A percentile compares a stretch with the other conserved stretches of the same genome.
Conservation (phyloP, 2,888 invertebrate genomes). For the Acanthoscelides obtectus region DNA sequence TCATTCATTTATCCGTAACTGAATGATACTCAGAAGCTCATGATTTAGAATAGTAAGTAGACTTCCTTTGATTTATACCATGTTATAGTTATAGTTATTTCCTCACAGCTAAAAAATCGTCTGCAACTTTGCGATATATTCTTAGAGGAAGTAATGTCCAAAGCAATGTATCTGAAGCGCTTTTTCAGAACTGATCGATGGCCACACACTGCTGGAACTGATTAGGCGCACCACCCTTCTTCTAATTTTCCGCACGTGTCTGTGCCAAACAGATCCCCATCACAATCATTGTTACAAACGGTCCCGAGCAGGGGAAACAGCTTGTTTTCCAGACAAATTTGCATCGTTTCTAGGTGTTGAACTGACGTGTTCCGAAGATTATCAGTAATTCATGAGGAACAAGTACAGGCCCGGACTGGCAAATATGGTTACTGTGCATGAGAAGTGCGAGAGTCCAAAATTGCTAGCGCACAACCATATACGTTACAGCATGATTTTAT, state of each 20-base stretch:
- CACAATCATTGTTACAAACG: neutral
- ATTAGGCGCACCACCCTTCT: neutral
- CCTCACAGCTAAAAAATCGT: no score
- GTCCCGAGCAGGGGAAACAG: neutral
- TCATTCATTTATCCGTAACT: no score
- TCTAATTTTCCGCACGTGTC: neutral
- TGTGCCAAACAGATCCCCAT: neutral
- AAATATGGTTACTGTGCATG: neutral
- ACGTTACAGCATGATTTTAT: no score
- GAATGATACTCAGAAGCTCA: no score
- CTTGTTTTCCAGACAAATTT: neutral
- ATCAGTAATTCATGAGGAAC: neutral
- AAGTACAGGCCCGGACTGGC: neutral
- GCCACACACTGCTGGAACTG: neutral
- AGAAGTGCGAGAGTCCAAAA: no score
- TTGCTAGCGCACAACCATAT: no score
- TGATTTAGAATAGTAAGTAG: no score
- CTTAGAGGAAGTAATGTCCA: no score
- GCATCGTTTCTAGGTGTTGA: neutral
- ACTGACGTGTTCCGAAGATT: neutral
- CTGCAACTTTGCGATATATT: no score
- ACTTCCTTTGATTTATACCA: no score
- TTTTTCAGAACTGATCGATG: neutral
- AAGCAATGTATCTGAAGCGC: no score
- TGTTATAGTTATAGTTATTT: no score